phyloP scores from a whole-genome alignment of 2,113 vertebrate species.

The Mobula hypostoma region DNA sequence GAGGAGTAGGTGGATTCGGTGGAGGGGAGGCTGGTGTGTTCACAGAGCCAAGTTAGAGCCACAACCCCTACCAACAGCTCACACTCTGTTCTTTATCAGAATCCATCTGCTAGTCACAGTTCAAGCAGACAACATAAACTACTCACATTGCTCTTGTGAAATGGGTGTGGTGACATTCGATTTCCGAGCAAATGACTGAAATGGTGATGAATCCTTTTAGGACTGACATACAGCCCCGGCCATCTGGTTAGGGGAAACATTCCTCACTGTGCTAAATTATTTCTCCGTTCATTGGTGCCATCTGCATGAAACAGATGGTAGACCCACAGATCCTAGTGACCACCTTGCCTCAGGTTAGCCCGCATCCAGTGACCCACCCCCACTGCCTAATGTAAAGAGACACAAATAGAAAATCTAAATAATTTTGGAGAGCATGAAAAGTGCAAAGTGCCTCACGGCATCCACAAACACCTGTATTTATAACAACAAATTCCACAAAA shows the following conservation, averaged over 20 bases:
- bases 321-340: not conserved
- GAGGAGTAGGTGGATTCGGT: no score
- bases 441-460: not conserved
- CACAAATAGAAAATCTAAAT: not conserved
- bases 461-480: not conserved
- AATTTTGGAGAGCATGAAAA: not conserved
- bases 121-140: not conserved
- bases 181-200: slow-evolving; percentile 2
- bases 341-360: not conserved
- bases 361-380: not conserved
- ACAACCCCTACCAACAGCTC: no score
- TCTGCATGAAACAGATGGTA: slow-evolving; percentile 27
- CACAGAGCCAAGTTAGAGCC: no score
- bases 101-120: not conserved
- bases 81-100: not conserved
- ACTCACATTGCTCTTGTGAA: not conserved
- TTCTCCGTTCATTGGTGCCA: slow-evolving; percentile 17
- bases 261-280: not conserved
- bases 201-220: not conserved
- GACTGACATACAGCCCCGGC: not conserved
- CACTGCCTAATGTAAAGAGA: not conserved
- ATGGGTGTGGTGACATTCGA: not conserved
- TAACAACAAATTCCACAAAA: not conserved
- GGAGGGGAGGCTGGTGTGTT: no score
- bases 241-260: slow-evolving; percentile 2